Base-by-base conservation (phyloP, 2,113 vertebrate genomes). In the Anseranas semipalmata region DNA sequence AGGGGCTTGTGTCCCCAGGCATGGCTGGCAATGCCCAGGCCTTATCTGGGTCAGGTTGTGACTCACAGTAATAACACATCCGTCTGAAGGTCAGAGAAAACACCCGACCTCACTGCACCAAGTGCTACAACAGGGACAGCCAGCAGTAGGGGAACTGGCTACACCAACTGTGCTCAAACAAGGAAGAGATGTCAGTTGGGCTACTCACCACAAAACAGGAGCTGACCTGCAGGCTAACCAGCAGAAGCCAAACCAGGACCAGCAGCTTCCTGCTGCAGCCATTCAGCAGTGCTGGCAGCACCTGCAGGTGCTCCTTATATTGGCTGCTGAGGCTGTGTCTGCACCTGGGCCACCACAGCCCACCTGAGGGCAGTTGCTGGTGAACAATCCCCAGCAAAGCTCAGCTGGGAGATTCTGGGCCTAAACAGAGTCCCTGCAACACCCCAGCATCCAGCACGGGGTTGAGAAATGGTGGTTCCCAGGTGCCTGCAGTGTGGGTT, bases 111-210 rank as follows among this genome's bases (percentile, higher is more conserved):
- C 33, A 5, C 39, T 3, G 7, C 67, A 6, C n/a, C 1, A 10
- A 63, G 24, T 6, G 1, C 62, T 6, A 14, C 59, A 2, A 12
- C 45, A 35, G 63, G 75, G 35, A 41, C n/a, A 56, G 39, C 56
- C 52, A 16, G 33, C 0, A 0, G 0, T 10, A 3, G 30, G 9
- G 56, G 50, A 6, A 66, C 28, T 32, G 27, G 13, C 39, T 24
- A 10, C 32, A 7, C 0, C 2, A 77, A 66, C 16, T 5, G 43
- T 4, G 2, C 10, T 8, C 24, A 2, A 13, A 17, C 14, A 27
- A 48, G 35, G 22, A 67, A 56, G 58, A 67, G 50, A 3, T 41
- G 22, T 66, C 33, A 9, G 0, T 14, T 16, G 19, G 70, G 83
- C 52, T 60, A 21, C 63, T 0, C 53, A 84, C 59, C 45, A 0